Evolutionary conservation across 2,888 invertebrate species (phyloP), one percentile per base, ranked within the genome.

Genomic region (Paralinhomoeus sp.): DNA sequence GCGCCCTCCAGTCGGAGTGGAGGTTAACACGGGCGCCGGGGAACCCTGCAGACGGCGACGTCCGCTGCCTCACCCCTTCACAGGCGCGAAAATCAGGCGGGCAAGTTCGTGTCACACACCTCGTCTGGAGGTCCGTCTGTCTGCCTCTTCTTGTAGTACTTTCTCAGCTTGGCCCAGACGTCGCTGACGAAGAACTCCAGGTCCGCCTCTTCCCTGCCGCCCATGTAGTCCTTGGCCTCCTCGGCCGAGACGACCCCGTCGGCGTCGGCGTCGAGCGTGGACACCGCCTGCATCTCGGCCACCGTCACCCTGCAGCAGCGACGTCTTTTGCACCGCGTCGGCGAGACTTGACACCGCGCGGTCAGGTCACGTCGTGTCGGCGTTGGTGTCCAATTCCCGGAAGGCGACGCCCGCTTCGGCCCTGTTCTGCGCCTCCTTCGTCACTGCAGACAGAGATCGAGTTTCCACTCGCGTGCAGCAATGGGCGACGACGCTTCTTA

Each of bases 211-310:
- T 53, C 55, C 12, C 44, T 45, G 36, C 43, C 46, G 21, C 39
- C 12, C 38, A 22, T 3, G 7, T 3, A 9, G n/a, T 3, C 66
- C 65, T 63, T 74, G 0, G 81, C 77, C 68, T 93, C 91, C 46
- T 85, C 85, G 23, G 76, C 75, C 47, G 78, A 75, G 18, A 93
- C 82, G 54, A 73, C 73, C 12, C 87, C 89, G 69, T 89, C 78
- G 48, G 75, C 75, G 65, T 93, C 78, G 53, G 75, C 77, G 67
- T 93, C 93, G 67, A 93, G 82, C 39, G 74, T 75, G 55, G 72
- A 69, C 46, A 76, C 74, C 2, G 73, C 70, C 65, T 76, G 60
- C 27, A 71, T 53, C 53, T 71, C 71, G 22, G 59, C 58, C 24
- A 60, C 43, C 33, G 65, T 67, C 78, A 87, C 62, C 37, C 75